Evolutionary conservation across 2,888 invertebrate species (phyloP), one percentile per base, ranked within the genome.

Genomic region (Erpobdella octoculata): DNA sequence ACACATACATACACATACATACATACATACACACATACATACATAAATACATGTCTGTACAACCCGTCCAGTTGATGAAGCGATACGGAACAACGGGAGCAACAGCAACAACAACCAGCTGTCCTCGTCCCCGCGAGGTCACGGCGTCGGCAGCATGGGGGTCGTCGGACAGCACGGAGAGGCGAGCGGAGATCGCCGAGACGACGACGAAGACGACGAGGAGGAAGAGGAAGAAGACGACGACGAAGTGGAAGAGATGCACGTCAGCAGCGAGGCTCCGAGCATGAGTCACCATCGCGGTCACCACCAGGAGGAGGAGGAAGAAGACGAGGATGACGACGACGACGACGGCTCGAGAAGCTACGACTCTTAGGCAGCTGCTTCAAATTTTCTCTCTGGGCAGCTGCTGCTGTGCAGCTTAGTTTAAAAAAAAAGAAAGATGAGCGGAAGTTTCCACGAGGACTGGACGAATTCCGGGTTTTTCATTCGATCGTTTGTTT

Each of bases 221-320:
- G 69, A 58, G 8, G 58, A 69, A 5, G 69, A 69, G 25, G 69
- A 69, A 25, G 69, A 69, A 9, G 69, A 69, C 31, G 69, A 69
- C 4, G 69, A 69, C 15, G 58, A 69, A 12, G 58, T 35, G n/a
- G 36, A 69, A 25, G 36, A 69, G 12, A 31, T 62, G 31, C 28
- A 62, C 35, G 33, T 31, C 35, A 62, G 62, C 31, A 31, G 62
- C 62, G 33, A 62, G 9, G 35, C 35, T n/a, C n/a, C 46, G 31
- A 62, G 62, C 62, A 62, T 62, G 33, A 62, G 31, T 15, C 28
- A 62, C 35, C 21, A 62, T 35, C 62, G n/a, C 1, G 31, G 2
- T 31, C 62, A 62, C 18, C 25, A 62, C 5, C 25, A 62, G 31
- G 33, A 62, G 1, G 33, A 62, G 2, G 35, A 33, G 4, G 35